These are phyloP conservation scores for Pollenia amentaria DNA, from an alignment of 2,888 invertebrate genomes.

Conservation along the genomic window DNA sequence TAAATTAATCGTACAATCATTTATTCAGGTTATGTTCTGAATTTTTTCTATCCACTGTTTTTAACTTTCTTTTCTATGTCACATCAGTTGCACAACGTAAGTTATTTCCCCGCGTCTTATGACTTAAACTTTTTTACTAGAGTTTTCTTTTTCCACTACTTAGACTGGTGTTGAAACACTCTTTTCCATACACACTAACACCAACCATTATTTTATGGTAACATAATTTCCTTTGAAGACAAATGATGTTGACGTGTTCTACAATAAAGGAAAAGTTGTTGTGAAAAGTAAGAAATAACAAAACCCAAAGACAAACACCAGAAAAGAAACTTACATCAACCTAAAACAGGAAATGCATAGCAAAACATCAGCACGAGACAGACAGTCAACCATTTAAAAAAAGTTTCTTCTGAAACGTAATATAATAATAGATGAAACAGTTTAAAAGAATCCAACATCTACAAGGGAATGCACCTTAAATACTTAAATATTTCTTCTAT, in stretches of 20 bases:
- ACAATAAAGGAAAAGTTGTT: constrained; percentile 40
- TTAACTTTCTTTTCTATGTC: not conserved
- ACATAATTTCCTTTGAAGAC: constrained; percentile 71
- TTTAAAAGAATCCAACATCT: not conserved
- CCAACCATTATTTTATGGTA: constrained; percentile 68
- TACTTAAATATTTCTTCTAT: not conserved
- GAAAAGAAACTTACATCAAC: constrained; percentile 37
- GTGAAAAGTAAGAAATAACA: constrained; percentile 14
- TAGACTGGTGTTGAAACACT: not conserved
- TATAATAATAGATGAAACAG: not conserved
- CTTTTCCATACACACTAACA: not conserved
- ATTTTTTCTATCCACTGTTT: constrained; percentile 21
- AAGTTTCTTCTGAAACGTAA: constrained; percentile 26
- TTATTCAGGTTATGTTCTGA: too few relatives aligned
- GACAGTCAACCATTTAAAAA: not conserved
- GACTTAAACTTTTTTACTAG: not conserved
- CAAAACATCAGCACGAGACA: constrained; percentile 23
- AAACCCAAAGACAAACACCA: constrained; percentile 38
- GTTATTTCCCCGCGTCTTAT: not conserved
- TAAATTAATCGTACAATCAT: too few relatives aligned
- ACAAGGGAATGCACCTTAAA: constrained; percentile 18
- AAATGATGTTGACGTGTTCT: constrained; percentile 73
- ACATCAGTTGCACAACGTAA: not conserved
- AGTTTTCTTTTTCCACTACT: constrained; percentile 13
- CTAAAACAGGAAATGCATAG: constrained; percentile 36